These are phyloP conservation scores for Entomobrya proxima DNA, from an alignment of 2,888 invertebrate genomes.

Conservation along the genomic window DNA sequence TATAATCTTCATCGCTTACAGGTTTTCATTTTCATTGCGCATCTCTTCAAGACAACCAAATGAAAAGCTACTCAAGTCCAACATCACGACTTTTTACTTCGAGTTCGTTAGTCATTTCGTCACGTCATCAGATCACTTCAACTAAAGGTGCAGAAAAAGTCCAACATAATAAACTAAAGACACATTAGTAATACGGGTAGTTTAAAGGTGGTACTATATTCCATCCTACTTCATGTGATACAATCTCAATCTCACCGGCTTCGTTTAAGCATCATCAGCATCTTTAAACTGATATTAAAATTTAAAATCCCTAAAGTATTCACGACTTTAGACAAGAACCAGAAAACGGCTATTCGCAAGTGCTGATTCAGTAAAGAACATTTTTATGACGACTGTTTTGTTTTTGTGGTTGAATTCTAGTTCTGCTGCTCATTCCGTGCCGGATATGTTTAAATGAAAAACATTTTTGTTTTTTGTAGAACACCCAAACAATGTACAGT, in stretches of 20 bases:
- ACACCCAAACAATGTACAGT: constrained; percentile 24
- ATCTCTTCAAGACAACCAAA: background rate
- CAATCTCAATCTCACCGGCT: background rate
- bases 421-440: background rate
- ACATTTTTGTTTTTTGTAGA: no score
- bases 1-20: background rate
- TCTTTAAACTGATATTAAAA: background rate
- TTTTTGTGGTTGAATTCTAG: constrained; percentile 13
- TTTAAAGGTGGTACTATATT: no score
- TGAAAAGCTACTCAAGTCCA: constrained; percentile 3
- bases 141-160: background rate
- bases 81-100: constrained; percentile 44
- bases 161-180: background rate
- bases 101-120: constrained; percentile 59
- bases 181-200: background rate
- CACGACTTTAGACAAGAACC: constrained; percentile 27
- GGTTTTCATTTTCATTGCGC: constrained; percentile 38
- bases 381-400: background rate
- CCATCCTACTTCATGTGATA: background rate
- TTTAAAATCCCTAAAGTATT: constrained; percentile 11
- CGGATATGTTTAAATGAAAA: background rate
- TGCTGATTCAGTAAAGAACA: background rate
- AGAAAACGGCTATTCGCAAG: background rate
- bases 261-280: constrained; percentile 22
- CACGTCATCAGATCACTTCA: constrained; percentile 39